phyloP scores from a whole-genome alignment of 2,113 vertebrate genomes.

The Gulo gulo region DNA sequence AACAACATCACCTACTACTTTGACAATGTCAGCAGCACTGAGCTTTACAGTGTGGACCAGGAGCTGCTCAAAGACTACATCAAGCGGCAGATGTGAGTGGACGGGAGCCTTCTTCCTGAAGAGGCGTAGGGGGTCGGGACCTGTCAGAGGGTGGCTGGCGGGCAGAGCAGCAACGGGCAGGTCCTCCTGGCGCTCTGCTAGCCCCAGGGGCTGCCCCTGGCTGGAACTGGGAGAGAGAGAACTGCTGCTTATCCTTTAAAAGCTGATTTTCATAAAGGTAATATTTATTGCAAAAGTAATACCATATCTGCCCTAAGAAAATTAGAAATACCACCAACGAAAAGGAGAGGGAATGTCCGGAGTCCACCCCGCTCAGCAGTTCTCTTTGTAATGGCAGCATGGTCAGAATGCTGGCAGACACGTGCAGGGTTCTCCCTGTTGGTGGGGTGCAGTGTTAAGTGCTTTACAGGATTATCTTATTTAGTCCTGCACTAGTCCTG shows the following conservation, averaged over 20 bases:
- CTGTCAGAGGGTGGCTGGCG: not conserved
- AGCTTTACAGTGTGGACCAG: constrained; percentile 94
- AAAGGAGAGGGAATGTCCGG: not conserved
- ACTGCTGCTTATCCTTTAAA: not conserved
- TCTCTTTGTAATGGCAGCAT: not conserved
- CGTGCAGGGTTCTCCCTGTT: not conserved
- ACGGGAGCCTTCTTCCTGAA: not conserved
- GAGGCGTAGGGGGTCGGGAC: not conserved
- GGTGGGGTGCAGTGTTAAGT: not conserved
- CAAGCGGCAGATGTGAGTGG: constrained; percentile 97
- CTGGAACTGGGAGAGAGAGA: not conserved
- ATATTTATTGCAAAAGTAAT: not conserved
- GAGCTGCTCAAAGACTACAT: constrained; percentile 99
- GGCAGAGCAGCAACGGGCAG: not conserved
- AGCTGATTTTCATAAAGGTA: not conserved
- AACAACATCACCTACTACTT: constrained; percentile 98
- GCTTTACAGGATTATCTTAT: not conserved
- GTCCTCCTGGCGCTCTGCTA: not conserved
- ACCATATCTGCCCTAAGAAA: not conserved
- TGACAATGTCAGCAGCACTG: constrained; percentile 96
- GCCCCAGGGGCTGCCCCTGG: not conserved
- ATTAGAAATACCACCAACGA: not conserved
- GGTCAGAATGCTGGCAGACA: not conserved
- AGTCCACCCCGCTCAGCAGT: not conserved
- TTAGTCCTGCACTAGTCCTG: not conserved